A percentile compares a stretch with the other conserved stretches of the same genome.
phyloP scores from a whole-genome alignment of 2,888 invertebrate species.

The Acleris emargana region DNA sequence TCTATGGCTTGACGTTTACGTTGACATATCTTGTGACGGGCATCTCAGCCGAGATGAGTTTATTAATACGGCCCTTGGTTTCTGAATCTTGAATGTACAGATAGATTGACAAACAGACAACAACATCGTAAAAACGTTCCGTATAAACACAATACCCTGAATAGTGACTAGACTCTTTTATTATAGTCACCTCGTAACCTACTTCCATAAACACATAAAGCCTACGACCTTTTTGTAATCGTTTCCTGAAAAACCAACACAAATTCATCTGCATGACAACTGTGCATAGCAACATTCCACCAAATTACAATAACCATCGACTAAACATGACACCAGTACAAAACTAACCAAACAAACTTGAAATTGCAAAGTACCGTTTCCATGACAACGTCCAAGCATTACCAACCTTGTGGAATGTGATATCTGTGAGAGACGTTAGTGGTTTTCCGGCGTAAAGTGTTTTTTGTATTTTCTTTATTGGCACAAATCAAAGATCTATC shows the following conservation, averaged over 20 bases:
- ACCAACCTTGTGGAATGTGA: too few species aligned
- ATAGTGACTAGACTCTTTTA: conserved; percentile 1
- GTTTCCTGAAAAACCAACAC: conserved; percentile 19
- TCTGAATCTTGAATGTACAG: too few species aligned
- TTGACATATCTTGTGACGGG: too few species aligned
- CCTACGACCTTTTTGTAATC: conserved; percentile 4
- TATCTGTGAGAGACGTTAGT: conserved; percentile 12
- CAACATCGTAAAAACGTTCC: neutral
- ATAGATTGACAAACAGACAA: neutral
- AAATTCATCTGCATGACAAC: too few species aligned
- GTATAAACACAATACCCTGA: neutral
- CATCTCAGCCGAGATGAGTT: too few species aligned
- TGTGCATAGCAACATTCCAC: conserved; percentile 5
- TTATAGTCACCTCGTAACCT: conserved; percentile 1
- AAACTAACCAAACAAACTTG: neutral
- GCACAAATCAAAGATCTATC: too few species aligned
- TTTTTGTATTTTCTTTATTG: conserved; percentile 20
- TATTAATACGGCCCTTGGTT: too few species aligned
- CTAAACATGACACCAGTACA: neutral
- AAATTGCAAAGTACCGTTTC: conserved; percentile 25
- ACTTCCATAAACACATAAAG: neutral
- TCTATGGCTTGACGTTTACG: too few species aligned
- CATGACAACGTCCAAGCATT: conserved; percentile 26
- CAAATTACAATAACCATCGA: conserved; percentile 7
- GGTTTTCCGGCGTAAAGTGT: conserved; percentile 8